Evolutionary conservation across 2,113 vertebrate genomes (phyloP).

Genomic region (Ifrita kowaldi): DNA sequence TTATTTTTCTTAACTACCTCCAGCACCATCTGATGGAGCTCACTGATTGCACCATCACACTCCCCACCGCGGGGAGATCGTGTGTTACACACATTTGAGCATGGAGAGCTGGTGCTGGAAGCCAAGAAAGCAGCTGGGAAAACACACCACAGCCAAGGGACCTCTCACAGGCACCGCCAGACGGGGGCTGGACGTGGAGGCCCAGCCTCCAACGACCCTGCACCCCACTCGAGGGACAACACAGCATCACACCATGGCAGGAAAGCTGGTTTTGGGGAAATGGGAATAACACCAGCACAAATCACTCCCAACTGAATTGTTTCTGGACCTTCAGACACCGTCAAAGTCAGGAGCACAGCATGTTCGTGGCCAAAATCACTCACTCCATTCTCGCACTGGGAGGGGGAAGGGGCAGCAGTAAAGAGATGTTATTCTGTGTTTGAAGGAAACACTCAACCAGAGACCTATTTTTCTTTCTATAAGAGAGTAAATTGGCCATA

Average conservation of each 20-base stretch:
- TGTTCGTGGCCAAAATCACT: neutral
- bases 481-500: neutral
- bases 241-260: neutral
- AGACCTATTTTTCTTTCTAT: neutral
- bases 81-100: fast-evolving
- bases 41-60: fast-evolving
- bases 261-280: neutral
- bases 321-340: neutral
- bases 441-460: neutral
- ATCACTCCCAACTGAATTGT: neutral
- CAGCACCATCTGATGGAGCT: neutral
- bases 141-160: fast-evolving
- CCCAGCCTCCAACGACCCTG: fast-evolving
- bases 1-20: neutral
- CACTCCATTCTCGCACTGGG: neutral
- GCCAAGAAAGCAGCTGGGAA: neutral
- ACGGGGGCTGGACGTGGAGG: fast-evolving
- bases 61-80: fast-evolving
- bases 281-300: neutral
- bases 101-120: fast-evolving
- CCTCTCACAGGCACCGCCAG: neutral
- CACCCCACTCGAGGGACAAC: neutral
- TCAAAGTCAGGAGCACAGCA: neutral
- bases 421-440: neutral
- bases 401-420: neutral